These are phyloP conservation scores for Tetrao urogallus DNA, from an alignment of 2,113 vertebrate genomes.

Conservation along the genomic window DNA sequence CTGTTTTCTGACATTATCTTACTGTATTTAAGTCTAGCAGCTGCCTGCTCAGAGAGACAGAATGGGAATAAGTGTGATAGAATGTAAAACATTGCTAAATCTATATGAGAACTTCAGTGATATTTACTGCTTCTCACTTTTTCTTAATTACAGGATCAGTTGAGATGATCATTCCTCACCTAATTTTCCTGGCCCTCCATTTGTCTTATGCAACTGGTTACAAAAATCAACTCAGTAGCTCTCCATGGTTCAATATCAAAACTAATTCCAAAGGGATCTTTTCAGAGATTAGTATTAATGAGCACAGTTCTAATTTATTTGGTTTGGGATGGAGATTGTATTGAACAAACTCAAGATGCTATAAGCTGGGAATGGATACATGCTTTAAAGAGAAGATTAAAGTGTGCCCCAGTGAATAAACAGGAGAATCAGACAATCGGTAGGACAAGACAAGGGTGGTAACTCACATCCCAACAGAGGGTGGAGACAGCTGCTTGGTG, in stretches of 20 bases:
- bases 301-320: conserved; percentile 40
- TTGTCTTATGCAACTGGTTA: not conserved
- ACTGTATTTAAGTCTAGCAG: conserved; percentile 61
- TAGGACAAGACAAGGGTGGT: not conserved
- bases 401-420: not conserved
- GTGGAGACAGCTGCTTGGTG: accelerated
- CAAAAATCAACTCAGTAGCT: not conserved
- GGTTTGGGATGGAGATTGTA: not conserved
- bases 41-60: conserved; percentile 57
- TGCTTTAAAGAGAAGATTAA: not conserved
- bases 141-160: conserved; percentile 29
- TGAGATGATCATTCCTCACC: not conserved
- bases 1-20: conserved; percentile 68
- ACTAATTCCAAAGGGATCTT: not conserved
- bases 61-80: conserved; percentile 55
- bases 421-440: not conserved
- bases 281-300: conserved; percentile 25
- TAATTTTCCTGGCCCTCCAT: conserved; percentile 37
- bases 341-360: conserved; percentile 1
- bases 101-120: conserved; percentile 36
- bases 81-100: conserved; percentile 46
- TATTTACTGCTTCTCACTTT: conserved; percentile 48
- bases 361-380: not conserved
- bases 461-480: not conserved
- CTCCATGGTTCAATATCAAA: not conserved